A percentile compares a stretch with the other conserved stretches of the same genome.
These are phyloP conservation scores for Patiria miniata DNA, from an alignment of 35 echinoderm and acorn worm species.

Conservation along the genomic window DNA sequence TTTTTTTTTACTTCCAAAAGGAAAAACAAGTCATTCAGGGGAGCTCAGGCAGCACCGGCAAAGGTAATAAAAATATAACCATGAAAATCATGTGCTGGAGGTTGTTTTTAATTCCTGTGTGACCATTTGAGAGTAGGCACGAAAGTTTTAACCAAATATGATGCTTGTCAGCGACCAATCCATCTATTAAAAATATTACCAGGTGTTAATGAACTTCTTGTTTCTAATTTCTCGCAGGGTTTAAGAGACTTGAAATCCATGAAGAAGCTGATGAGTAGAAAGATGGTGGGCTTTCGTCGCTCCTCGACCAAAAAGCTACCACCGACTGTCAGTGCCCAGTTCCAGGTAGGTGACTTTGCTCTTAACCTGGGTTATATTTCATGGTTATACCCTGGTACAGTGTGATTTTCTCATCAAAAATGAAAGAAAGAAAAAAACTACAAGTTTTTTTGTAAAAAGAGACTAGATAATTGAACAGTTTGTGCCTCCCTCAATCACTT, in stretches of 20 bases:
- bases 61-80: conserved; percentile 53
- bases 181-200: not conserved
- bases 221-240: conserved; percentile 55
- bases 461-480: too few relatives aligned
- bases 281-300: conserved; percentile 47
- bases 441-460: too few relatives aligned
- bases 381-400: too few relatives aligned
- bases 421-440: too few relatives aligned
- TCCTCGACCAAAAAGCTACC: conserved; percentile 81
- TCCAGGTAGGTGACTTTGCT: conserved; percentile 76
- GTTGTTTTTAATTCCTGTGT: not conserved
- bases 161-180: not conserved
- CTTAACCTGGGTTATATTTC: too few relatives aligned
- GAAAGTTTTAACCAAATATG: not conserved
- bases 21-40: conserved; percentile 85
- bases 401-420: too few relatives aligned
- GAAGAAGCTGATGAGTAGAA: conserved; percentile 64
- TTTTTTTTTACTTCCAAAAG: conserved; percentile 38
- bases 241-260: conserved; percentile 90
- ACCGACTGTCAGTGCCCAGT: conserved; percentile 93
- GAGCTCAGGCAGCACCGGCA: conserved; percentile 68
- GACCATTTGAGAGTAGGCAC: not conserved
- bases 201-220: not conserved
- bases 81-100: not conserved
- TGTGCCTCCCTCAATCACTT: too few relatives aligned